Percentiles rank a stretch among this genome's conserved stretches.
Evolutionary conservation across 2,888 invertebrate species (phyloP).

Genomic region (Antitype chi): DNA sequence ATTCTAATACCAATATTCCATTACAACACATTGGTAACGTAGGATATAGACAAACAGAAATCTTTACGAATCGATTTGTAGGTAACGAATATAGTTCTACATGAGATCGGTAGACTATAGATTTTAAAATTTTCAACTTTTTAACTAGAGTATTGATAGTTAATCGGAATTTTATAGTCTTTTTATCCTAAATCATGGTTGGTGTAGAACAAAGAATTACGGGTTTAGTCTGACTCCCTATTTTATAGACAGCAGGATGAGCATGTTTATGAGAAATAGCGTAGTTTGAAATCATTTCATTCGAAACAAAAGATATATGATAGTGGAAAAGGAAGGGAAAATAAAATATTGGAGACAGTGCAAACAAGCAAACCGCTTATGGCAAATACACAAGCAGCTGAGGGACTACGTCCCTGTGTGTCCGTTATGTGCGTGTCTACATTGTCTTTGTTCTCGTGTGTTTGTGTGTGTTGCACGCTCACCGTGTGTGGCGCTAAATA

Average conservation of each 20-base stretch:
- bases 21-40: slow-evolving; percentile 86
- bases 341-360: slow-evolving; percentile 64
- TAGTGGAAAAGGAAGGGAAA: slow-evolving; percentile 60
- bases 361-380: slow-evolving; percentile 81
- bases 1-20: slow-evolving; percentile 85
- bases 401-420: slow-evolving; percentile 85
- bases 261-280: slow-evolving; percentile 83
- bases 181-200: slow-evolving; percentile 80
- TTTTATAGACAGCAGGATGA: slow-evolving; percentile 84
- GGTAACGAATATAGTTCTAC: slow-evolving; percentile 74
- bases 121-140: slow-evolving; percentile 71
- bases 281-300: slow-evolving; percentile 79
- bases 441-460: slow-evolving; percentile 91
- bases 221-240: slow-evolving; percentile 82
- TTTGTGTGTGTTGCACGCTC: slow-evolving; percentile 91
- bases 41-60: slow-evolving; percentile 73
- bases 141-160: slow-evolving; percentile 78
- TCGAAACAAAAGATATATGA: slow-evolving; percentile 56
- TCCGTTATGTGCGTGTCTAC: slow-evolving; percentile 90
- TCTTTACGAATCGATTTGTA: slow-evolving; percentile 74
- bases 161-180: slow-evolving; percentile 74
- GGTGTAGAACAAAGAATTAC: slow-evolving; percentile 78
- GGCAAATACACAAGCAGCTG: slow-evolving; percentile 90
- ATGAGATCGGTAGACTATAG: slow-evolving; percentile 79
- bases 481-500: slow-evolving; percentile 90